Evolutionary conservation across 2,113 vertebrate genomes (phyloP).

Genomic region (Mungos mungo): DNA sequence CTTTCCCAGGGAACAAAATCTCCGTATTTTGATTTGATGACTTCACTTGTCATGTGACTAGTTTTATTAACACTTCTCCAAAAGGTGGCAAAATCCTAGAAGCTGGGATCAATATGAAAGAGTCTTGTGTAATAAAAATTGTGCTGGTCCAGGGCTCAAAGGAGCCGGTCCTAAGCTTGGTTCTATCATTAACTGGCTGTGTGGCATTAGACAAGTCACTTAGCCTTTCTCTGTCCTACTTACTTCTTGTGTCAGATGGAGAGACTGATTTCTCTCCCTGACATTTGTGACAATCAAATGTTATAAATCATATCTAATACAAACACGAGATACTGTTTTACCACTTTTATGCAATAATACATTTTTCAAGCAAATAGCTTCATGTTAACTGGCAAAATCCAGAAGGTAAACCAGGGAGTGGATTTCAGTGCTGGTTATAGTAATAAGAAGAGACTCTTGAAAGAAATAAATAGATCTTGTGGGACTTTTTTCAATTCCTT

Average conservation of each 20-base stretch:
- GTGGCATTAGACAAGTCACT: slow-evolving; percentile 14
- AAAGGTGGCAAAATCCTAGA: slow-evolving; percentile 30
- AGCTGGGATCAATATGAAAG: slow-evolving; percentile 12
- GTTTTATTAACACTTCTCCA: slow-evolving; percentile 37
- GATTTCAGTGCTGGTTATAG: neutral
- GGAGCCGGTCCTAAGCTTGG: neutral
- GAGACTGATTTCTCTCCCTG: slow-evolving; percentile 12
- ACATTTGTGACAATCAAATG: slow-evolving; percentile 40
- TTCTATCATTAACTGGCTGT: slow-evolving; percentile 32
- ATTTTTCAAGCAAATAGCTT: neutral
- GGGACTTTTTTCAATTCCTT: neutral
- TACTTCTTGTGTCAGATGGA: neutral
- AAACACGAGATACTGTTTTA: slow-evolving; percentile 6
- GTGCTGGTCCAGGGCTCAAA: neutral
- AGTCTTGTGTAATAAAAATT: neutral
- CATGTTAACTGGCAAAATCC: neutral
- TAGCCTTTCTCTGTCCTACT: slow-evolving; percentile 15
- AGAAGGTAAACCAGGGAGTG: slow-evolving; percentile 29
- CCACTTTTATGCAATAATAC: slow-evolving; percentile 2
- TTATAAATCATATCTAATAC: slow-evolving; percentile 32
- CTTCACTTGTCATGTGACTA: neutral
- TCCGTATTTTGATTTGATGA: slow-evolving; percentile 26
- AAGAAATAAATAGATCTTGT: neutral
- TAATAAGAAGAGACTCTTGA: neutral
- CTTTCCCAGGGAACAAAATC: slow-evolving; percentile 15